Evolutionary conservation across 2,888 invertebrate genomes (phyloP).

Genomic region (Gasteruption jaculator): DNA sequence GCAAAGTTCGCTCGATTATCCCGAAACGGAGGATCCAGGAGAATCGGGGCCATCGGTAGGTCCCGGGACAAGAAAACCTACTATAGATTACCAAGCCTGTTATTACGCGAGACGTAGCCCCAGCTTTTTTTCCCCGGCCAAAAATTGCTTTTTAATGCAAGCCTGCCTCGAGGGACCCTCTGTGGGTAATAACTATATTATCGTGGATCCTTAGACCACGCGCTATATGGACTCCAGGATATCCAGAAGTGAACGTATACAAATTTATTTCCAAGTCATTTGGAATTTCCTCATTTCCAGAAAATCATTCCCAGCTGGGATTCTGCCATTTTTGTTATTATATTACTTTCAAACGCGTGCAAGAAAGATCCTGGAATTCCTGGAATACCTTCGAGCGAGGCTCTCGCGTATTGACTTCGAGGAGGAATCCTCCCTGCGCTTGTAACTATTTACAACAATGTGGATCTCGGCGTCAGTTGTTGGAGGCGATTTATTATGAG

Average conservation of each 20-base stretch:
- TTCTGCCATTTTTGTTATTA: too few relatives aligned
- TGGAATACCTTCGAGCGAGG: too few relatives aligned
- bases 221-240: too few relatives aligned
- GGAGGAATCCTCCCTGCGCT: too few relatives aligned
- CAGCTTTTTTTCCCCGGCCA: conserved; percentile 47
- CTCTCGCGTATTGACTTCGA: too few relatives aligned
- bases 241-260: too few relatives aligned
- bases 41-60: conserved; percentile 23
- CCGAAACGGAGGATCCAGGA: conserved; percentile 16
- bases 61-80: conserved; percentile 48
- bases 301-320: too few relatives aligned
- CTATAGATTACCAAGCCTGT: conserved; percentile 50
- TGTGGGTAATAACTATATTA: conserved; percentile 51
- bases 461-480: conserved; percentile 30
- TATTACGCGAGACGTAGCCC: conserved; percentile 46
- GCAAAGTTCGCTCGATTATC: conserved; percentile 44
- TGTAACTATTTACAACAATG: too few relatives aligned
- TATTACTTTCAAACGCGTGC: too few relatives aligned
- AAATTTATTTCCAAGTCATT: too few relatives aligned
- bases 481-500: conserved; percentile 48
- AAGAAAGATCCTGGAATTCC: too few relatives aligned
- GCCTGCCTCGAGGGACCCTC: conserved; percentile 36
- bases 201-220: conserved; percentile 41
- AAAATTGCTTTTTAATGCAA: conserved; percentile 52
- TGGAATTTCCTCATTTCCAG: too few relatives aligned